phyloP scores from a whole-genome alignment of 2,888 invertebrate genomes.

The Metellina segmentata region DNA sequence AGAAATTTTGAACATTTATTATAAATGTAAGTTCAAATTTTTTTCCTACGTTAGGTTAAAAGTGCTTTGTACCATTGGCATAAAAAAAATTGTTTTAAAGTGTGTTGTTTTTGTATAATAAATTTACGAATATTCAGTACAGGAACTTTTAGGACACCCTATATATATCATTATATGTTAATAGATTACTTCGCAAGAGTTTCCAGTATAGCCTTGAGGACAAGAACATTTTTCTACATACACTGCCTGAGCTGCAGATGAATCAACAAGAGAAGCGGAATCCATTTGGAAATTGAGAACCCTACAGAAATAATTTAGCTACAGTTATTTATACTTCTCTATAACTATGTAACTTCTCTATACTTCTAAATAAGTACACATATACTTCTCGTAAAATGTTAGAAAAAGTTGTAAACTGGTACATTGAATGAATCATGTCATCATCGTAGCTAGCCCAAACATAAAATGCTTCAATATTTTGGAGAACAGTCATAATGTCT shows the following conservation, averaged over 20 bases:
- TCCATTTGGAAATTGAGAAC: slow-evolving; percentile 82
- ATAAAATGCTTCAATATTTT: slow-evolving; percentile 90
- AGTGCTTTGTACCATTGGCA: no score
- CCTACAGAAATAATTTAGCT: slow-evolving; percentile 81
- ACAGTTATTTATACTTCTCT: neutral
- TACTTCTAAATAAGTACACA: no score
- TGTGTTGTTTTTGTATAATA: no score
- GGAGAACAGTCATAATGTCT: slow-evolving; percentile 97
- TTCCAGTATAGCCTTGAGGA: slow-evolving; percentile 90
- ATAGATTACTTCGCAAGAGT: slow-evolving; percentile 88
- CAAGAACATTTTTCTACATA: slow-evolving; percentile 95
- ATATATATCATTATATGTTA: no score
- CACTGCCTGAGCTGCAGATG: slow-evolving; percentile 85
- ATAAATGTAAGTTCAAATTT: no score
- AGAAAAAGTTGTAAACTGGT: neutral
- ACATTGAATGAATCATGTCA: slow-evolving; percentile 78
- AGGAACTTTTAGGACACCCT: no score
- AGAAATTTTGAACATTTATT: no score
- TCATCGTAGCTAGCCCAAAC: slow-evolving; percentile 83
- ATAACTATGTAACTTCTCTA: no score
- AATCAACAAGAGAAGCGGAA: slow-evolving; percentile 81
- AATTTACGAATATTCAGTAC: no score
- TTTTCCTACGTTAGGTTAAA: no score
- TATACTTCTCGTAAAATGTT: no score
- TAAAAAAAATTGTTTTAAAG: no score